Percentiles rank a stretch among this genome's conserved stretches.
Conservation (phyloP, 1,140 invertebrate species). For the Laodelphax striatellus region DNA sequence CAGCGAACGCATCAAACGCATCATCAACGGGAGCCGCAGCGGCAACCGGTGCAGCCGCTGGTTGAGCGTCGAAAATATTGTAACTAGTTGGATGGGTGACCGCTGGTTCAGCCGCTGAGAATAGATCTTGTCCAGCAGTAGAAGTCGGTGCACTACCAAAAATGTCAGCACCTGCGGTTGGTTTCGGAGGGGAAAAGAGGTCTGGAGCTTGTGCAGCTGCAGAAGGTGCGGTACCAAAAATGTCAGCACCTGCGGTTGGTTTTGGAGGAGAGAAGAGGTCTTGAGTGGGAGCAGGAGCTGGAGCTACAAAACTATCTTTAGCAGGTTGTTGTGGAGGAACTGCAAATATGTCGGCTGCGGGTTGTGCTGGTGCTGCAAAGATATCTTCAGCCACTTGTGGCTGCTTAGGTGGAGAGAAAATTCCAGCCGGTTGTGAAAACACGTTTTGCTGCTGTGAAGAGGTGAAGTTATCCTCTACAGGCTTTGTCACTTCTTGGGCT, state of each 20-base stretch:
- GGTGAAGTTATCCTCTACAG: background rate
- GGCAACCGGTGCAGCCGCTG: background rate
- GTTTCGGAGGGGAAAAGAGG: background rate
- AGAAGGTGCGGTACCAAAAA: background rate
- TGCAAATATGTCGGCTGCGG: background rate
- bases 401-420: background rate
- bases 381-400: background rate
- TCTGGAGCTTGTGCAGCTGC: background rate
- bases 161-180: background rate
- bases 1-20: slow-evolving; percentile 72
- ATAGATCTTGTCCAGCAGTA: background rate
- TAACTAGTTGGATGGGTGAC: no score
- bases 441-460: background rate
- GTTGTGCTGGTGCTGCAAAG: background rate
- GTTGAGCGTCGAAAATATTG: background rate
- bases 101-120: no score
- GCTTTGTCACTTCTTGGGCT: background rate
- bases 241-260: background rate
- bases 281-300: background rate
- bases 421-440: background rate
- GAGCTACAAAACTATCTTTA: background rate
- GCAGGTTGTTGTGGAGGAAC: background rate
- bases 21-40: slow-evolving; percentile 38
- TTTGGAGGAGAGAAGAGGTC: background rate
- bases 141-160: background rate